phyloP scores from a whole-genome alignment of 2,888 invertebrate species.

The Tipula lateralis region DNA sequence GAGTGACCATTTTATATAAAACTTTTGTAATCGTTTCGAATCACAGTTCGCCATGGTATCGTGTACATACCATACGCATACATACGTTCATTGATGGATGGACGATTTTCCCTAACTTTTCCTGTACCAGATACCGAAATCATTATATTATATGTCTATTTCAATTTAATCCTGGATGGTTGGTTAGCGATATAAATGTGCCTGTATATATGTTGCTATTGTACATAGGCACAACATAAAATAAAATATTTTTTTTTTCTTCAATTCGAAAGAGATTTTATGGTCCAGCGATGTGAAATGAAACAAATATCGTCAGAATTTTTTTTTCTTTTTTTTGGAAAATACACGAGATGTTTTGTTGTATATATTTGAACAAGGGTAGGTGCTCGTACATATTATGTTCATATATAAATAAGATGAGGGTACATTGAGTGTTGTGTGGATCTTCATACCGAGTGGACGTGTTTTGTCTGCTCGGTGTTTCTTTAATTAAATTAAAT shows the following conservation, averaged over 20 bases:
- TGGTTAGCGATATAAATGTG: background rate
- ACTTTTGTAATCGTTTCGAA: background rate
- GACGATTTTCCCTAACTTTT: background rate
- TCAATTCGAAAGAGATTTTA: conserved; percentile 5
- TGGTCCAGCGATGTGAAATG: conserved; percentile 24
- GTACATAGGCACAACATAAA: background rate
- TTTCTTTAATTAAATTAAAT: too few relatives aligned
- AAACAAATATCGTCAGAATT: background rate
- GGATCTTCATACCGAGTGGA: too few relatives aligned
- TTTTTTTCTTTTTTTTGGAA: too few relatives aligned
- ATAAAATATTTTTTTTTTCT: background rate
- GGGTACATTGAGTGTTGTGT: too few relatives aligned
- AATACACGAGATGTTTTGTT: background rate
- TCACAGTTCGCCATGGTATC: background rate
- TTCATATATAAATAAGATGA: background rate
- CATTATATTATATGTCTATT: background rate
- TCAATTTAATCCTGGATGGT: conserved; percentile 19
- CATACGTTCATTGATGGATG: background rate
- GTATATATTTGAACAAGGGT: background rate
- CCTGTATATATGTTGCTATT: background rate
- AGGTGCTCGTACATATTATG: background rate
- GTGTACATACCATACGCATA: too few relatives aligned
- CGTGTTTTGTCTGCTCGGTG: too few relatives aligned
- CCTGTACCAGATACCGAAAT: background rate
- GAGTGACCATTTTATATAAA: conserved; percentile 3